These are phyloP conservation scores for Eutolmus rufibarbis DNA, from an alignment of 2,888 invertebrate genomes.

Conservation along the genomic window DNA sequence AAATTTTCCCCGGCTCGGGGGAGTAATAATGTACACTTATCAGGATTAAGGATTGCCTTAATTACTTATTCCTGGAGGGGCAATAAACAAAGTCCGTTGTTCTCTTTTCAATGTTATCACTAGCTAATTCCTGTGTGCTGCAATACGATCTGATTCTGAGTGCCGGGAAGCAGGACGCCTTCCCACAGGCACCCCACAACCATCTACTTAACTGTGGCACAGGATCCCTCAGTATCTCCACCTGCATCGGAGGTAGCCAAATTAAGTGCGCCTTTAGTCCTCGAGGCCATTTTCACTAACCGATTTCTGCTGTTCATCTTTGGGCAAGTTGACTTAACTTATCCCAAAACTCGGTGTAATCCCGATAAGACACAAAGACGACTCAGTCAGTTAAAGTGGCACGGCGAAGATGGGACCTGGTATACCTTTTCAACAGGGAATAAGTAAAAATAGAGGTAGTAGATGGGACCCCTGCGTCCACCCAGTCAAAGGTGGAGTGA, in stretches of 20 bases:
- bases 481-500: background rate
- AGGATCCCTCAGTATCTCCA: background rate
- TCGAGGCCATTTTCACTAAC: background rate
- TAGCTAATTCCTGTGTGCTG: background rate
- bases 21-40: constrained; percentile 29
- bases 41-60: constrained; percentile 36
- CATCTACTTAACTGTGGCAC: background rate
- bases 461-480: background rate
- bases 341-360: background rate
- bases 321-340: background rate
- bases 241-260: background rate
- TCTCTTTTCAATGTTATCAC: constrained; percentile 22
- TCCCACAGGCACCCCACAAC: background rate
- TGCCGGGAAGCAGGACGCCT: background rate
- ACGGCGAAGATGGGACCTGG: background rate
- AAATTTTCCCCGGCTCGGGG: background rate
- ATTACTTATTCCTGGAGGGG: constrained; percentile 10
- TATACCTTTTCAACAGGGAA: background rate
- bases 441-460: background rate
- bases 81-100: constrained; percentile 18
- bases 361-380: background rate
- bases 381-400: background rate
- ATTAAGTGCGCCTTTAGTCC: background rate
- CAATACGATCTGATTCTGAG: background rate
- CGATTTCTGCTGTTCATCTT: background rate